Evolutionary conservation across 1,140 invertebrate genomes (phyloP), one percentile per base, ranked within the genome.

Genomic region (Ridgeia piscesae): DNA sequence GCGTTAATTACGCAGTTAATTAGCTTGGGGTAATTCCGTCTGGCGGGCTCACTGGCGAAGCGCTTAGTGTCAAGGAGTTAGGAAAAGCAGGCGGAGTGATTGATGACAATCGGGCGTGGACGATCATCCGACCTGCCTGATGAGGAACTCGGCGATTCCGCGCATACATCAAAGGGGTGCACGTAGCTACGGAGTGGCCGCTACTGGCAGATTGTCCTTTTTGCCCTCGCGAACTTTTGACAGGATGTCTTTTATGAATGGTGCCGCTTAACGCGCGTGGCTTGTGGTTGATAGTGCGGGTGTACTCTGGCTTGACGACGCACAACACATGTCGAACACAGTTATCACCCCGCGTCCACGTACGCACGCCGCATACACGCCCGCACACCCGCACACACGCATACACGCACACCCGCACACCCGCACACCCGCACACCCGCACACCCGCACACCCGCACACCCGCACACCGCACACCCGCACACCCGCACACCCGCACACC

Each of bases 1-100:
- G 58, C 58, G 58, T 31, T 77, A 77, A 77, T 77, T 77, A 77
- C 58, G 58, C 58, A 77, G 58, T 77, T 77, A 77, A 77, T 77
- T 77, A 77, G 58, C 58, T 77, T 2, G 58, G 6, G 58, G 58
- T 77, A 77, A 77, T 77, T 77, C 58, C 17, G 58, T 17, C 58
- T 77, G 58, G 17, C 58, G 58, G 27, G 58, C 58, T 21, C 58
- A 31, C 58, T 77, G 58, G 58, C 58, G 58, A 77, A 77, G 58
- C 58, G 58, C 58, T 77, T 77, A 77, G 58, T 77, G 58, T 77
- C 58, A 77, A 21, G 58, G 58, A 17, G 27, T 77, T 21, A 21
- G 58, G 6, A 77, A 21, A 21, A 77, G 11, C 58, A 77, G 17
- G 11, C 2, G 58, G 58, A 31, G 27, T 77, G 58, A 77, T 77